Evolutionary conservation across 2,797 vertebrate genomes (phyloP), one percentile per base, ranked within the genome.

Genomic region (Fundulus diaphanus): DNA sequence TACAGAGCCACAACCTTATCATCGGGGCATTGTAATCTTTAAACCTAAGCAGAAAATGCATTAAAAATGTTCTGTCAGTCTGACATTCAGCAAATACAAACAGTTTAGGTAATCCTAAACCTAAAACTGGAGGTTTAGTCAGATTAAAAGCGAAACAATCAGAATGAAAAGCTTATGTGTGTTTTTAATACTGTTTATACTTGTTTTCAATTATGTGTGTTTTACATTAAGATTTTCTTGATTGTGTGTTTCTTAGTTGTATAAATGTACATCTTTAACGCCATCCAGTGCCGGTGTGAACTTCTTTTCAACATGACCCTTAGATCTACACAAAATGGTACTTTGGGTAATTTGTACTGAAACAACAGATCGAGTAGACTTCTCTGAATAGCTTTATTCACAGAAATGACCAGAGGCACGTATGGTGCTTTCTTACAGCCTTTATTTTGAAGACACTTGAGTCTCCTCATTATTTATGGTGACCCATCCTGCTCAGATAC

Each of bases 361-460:
- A 63, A 71, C 11, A 63, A 2, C 37, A 18, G 46, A 68, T 79
- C 6, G 9, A 54, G 2, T 76, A 44, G 51, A 70, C 5, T 1
- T 42, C 18, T 24, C 3, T 29, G 44, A 56, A 54, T 5, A 68
- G 37, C 35, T 82, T 69, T 46, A 74, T 57, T 81, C 68, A 72
- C 20, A 56, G 22, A 83, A 85, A 78, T 78, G 22, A 66, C 83
- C 68, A 63, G 37, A 79, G 75, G 85, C 83, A 65, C 13, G 48
- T 31, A 3, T 11, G 16, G 22, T 51, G 42, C 44, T 44, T 5
- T n/a, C 37, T 66, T 76, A 71, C 37, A 12, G 13, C 51, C 66
- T 74, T 79, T 69, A 70, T 74, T 46, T n/a, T 31, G 24, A 18
- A 76, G 65, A 82, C 29, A 85, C 74, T 72, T 46, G 73, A 87